Base-by-base conservation (phyloP, 2,113 vertebrate genomes). In the Acanthochromis polyacanthus region DNA sequence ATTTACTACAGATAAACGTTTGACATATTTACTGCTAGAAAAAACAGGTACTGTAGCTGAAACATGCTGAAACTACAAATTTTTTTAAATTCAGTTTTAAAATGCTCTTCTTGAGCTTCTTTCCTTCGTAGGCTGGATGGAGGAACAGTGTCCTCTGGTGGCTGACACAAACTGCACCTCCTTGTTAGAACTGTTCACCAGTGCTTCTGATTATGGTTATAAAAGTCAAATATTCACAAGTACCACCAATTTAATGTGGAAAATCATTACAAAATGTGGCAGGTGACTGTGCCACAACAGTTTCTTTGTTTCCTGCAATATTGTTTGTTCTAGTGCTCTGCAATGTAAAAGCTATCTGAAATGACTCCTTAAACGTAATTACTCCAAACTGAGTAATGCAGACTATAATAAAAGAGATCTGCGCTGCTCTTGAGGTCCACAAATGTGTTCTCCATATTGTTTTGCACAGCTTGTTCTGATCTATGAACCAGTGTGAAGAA, bases 131-230 rank as follows among this genome's bases (percentile, higher is more conserved):
- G 2, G n/a, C 0, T 69, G 9, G 14, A 60, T 66, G 17, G 67
- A 25, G 36, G 6, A 73, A 74, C 74, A 83, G 32, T 46, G 66
- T 22, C 64, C 81, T 81, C 90, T 88, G 64, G 86, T 83, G 90
- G 78, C 32, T 8, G 4, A 43, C 12, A n/a, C 19, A 6, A 23
- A 4, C 23, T 48, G 1, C 23, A 51, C 3, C 11, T 23, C 16
- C 51, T 46, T 66, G 30, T 30, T 10, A 45, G 8, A 0, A 16
- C 11, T 16, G 11, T 19, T 53, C 16, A 59, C 4, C 17, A 40
- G 5, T 16, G 22, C 12, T 52, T n/a, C 19, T 36, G 16, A 25
- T 71, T 9, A 55, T 45, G 51, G 52, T 46, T 65, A 25, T 17
- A 11, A n/a, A 10, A 63, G 19, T 51, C 19, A 15, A 50, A 30